Evolutionary conservation across 2,113 vertebrate genomes (phyloP), one percentile per base, ranked within the genome.

Genomic region (Ovis aries): DNA sequence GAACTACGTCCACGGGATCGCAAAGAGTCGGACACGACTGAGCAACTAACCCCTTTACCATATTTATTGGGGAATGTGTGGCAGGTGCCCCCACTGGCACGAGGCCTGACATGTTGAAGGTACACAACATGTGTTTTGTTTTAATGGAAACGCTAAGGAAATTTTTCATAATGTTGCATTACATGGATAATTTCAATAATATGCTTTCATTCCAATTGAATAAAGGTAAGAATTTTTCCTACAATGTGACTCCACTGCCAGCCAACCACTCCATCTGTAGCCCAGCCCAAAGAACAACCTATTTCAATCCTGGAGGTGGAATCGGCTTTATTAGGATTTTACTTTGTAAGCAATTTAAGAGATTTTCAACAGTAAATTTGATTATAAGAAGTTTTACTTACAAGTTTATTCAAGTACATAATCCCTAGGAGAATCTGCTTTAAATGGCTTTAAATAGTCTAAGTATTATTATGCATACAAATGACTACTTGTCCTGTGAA

Each of bases 371-470:
- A 55, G 62, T 82, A 93, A 84, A 83, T 74, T 95, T 82, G 43
- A 71, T 57, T 67, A 27, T 92, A 55, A 94, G 48, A 77, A 90
- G 17, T 50, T 92, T 59, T 64, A 57, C n/a, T 92, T 94, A 92
- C 4, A 78, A 86, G 31, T 48, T 84, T 74, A 84, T 27, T 83
- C 59, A 88, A 88, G 33, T 85, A 71, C n/a, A 48, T 82, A 89
- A 93, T 36, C 21, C 48, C 71, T 93, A 40, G 33, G 43, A 97
- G 27, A 74, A 90, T 71, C 50, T 50, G 45, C n/a, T 88, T 19
- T 91, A 91, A 90, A 23, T 94, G 78, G 33, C 43, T 92, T 97
- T 95, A 94, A 71, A 74, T 97, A 92, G n/a, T 82, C 53, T 48
- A 50, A 93, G 19, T 74, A 88, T 81, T 90, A 15, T 91, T 17